Evolutionary conservation across 2,888 invertebrate species (phyloP), one percentile per base, ranked within the genome.

Genomic region (Mesopsocus fuscifrons): DNA sequence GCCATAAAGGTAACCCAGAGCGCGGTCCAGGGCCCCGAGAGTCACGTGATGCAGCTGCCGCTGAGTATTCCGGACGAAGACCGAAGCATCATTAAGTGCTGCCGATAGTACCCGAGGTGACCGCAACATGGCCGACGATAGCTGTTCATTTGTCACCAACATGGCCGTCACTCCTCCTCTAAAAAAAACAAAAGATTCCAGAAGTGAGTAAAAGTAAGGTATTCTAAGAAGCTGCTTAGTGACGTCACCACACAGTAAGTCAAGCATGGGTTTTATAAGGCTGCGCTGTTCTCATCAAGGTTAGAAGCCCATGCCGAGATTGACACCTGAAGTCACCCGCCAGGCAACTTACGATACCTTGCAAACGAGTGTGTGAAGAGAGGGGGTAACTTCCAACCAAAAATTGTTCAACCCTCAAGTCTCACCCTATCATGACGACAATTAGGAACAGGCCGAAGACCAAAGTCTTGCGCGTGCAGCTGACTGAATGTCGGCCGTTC

Each of bases 61-160:
- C 52, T 74, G 69, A n/a, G 73, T 69, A 53, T 73, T 72, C 51
- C 67, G 63, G 44, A 74, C 61, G 54, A 74, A 77, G 44, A 68
- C 66, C 53, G 67, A 65, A 41, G 73, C 58, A 56, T 77, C 77
- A 49, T 68, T 64, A 41, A 74, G 62, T 26, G 72, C 69, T 15
- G 69, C 64, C 52, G 68, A 63, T 43, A 70, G 57, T 47, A 68
- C 64, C 46, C 63, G 58, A 33, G 71, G 69, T 42, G 70, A 63
- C 54, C 63, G 65, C 45, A 66, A 61, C 47, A 75, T 62, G 18
- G 71, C 69, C 44, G 60, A 57, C 35, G 69, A 65, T 44, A 74
- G 63, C 50, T 71, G 67, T 55, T 73, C 72, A 58, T 76, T 77
- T 52, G 70, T 70, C 48, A 71, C 63, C 51, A 76, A 64, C 63